Evolutionary conservation across 2,888 invertebrate species (phyloP).

Genomic region (Andrena fulva): DNA sequence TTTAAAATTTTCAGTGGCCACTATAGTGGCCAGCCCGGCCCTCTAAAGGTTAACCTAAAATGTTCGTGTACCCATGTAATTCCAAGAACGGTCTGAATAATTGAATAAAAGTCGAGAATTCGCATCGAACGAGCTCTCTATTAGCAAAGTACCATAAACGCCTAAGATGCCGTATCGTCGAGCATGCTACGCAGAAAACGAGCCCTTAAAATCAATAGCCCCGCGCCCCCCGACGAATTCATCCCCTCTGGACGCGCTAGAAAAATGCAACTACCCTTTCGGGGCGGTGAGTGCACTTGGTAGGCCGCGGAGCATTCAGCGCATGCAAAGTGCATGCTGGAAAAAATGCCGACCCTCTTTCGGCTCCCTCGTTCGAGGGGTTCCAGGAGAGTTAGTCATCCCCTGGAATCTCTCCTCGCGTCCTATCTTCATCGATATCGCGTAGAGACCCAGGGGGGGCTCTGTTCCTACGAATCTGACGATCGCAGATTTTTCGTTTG

Average conservation of each 20-base stretch:
- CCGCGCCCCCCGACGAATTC: slow-evolving; percentile 43
- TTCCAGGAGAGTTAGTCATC: slow-evolving; percentile 55
- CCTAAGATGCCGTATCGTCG: slow-evolving; percentile 39
- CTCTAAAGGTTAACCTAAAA: no score
- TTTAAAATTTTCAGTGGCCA: no score
- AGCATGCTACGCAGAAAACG: slow-evolving; percentile 59
- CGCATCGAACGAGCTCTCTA: no score
- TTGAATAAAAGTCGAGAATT: no score
- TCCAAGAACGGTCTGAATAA: no score
- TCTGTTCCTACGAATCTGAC: background rate
- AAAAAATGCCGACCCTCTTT: slow-evolving; percentile 50
- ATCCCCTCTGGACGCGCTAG: slow-evolving; percentile 53
- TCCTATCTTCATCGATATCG: slow-evolving; percentile 19
- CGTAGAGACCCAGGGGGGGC: background rate
- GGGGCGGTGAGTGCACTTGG: slow-evolving; percentile 72
- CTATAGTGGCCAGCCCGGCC: no score
- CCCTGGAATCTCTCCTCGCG: slow-evolving; percentile 49
- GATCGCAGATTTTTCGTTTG: background rate
- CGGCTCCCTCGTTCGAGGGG: slow-evolving; percentile 47
- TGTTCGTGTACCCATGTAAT: no score
- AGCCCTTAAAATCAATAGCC: slow-evolving; percentile 77
- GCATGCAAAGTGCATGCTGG: slow-evolving; percentile 68
- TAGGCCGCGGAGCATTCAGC: slow-evolving; percentile 70
- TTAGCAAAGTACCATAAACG: slow-evolving; percentile 34
- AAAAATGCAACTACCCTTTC: slow-evolving; percentile 73